Percentiles rank a stretch among this genome's conserved stretches.
phyloP scores from a whole-genome alignment of 2,797 vertebrate genomes.

The Acrossocheilus wenchowensis region DNA sequence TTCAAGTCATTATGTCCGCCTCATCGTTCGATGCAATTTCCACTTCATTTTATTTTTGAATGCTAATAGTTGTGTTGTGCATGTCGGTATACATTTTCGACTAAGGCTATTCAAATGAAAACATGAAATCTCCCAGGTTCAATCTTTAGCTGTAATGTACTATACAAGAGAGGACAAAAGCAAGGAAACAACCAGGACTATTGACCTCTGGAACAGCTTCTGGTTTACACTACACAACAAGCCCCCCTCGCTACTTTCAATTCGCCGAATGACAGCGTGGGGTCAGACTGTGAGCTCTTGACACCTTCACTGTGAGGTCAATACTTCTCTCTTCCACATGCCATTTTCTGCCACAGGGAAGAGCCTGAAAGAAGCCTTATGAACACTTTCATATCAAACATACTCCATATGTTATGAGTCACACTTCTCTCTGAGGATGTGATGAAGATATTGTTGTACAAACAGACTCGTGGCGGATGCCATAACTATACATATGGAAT shows the following conservation, averaged over 20 bases:
- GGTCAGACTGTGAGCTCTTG: conserved; percentile 35
- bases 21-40: conserved; percentile 78
- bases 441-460: neutral
- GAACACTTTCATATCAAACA: neutral
- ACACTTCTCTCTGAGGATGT: neutral
- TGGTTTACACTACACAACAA: conserved; percentile 44
- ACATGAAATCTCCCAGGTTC: conserved; percentile 63
- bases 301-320: conserved; percentile 31
- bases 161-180: conserved; percentile 41
- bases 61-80: conserved; percentile 69
- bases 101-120: conserved; percentile 66
- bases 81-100: conserved; percentile 61
- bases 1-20: conserved; percentile 74
- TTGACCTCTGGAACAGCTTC: conserved; percentile 51
- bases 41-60: conserved; percentile 73
- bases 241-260: conserved; percentile 33
- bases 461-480: neutral
- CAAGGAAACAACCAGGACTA: conserved; percentile 40
- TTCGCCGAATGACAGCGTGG: conserved; percentile 29
- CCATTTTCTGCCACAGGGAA: neutral
- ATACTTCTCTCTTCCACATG: neutral
- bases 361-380: neutral
- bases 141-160: conserved; percentile 59
- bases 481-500: neutral
- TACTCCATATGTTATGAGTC: neutral